A percentile compares a stretch with the other conserved stretches of the same genome.
These are phyloP conservation scores for Pharmacophagus antenor DNA, from an alignment of 2,888 invertebrate genomes.

Conservation along the genomic window DNA sequence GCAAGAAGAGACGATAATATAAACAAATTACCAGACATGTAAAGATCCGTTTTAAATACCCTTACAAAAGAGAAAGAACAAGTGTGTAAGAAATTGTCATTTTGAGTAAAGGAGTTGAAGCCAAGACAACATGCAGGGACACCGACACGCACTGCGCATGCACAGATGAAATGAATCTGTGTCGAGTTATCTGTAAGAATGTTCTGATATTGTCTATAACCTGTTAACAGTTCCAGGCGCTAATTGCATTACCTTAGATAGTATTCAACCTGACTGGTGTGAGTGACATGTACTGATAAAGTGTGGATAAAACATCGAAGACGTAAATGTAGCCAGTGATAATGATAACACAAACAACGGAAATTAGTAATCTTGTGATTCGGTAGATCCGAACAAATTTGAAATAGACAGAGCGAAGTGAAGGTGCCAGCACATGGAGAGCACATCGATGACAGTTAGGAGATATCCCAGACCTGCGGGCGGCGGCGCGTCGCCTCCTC, in stretches of 20 bases:
- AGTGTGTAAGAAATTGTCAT: conserved; percentile 57
- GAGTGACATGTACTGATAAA: conserved; percentile 56
- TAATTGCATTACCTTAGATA: conserved; percentile 11
- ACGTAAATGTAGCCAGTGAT: conserved; percentile 63
- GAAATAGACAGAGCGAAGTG: conserved; percentile 73
- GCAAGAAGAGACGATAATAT: conserved; percentile 43
- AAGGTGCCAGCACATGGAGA: conserved; percentile 77
- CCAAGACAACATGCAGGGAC: conserved; percentile 80
- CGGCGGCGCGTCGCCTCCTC: conserved; percentile 73
- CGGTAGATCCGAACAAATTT: conserved; percentile 66
- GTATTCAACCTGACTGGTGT: conserved; percentile 46
- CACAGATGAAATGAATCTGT: conserved; percentile 69
- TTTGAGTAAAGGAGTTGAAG: conserved; percentile 69
- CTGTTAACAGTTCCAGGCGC: conserved; percentile 39
- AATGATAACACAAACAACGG: conserved; percentile 74
- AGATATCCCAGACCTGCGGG: conserved; percentile 78
- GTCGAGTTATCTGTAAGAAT: conserved; percentile 69
- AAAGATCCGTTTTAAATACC: conserved; percentile 11
- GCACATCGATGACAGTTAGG: conserved; percentile 77
- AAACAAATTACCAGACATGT: conserved; percentile 13
- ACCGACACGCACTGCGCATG: conserved; percentile 72
- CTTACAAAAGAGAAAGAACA: conserved; percentile 25
- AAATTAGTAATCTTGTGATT: conserved; percentile 73
- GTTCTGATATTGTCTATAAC: conserved; percentile 40
- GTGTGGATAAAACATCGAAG: conserved; percentile 65